A percentile compares a stretch with the other conserved stretches of the same genome.
These are phyloP conservation scores for Callyntrura guangdongensis DNA, from an alignment of 2,888 invertebrate genomes.

Conservation along the genomic window DNA sequence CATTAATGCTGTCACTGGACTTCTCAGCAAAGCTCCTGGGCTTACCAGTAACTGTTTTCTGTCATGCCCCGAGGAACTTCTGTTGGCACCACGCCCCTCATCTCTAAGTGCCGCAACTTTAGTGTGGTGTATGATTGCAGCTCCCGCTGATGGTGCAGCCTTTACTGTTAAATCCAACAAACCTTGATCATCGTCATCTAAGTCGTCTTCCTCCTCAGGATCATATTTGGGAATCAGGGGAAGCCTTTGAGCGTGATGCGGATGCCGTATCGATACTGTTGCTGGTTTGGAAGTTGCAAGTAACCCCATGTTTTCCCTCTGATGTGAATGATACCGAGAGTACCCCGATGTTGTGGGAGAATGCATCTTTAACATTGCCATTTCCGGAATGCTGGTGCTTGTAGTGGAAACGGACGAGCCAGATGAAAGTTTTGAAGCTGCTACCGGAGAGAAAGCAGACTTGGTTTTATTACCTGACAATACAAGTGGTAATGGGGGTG, in stretches of 20 bases:
- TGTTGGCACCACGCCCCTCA: background rate
- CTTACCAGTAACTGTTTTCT: constrained; percentile 52
- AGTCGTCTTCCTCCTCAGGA: constrained; percentile 45
- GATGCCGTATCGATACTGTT: background rate
- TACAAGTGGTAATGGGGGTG: constrained; percentile 75
- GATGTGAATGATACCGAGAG: constrained; percentile 57
- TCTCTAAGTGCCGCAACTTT: background rate
- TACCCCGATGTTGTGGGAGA: constrained; percentile 69
- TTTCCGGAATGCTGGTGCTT: constrained; percentile 51
- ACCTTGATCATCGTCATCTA: constrained; percentile 58
- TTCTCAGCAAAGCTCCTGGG: constrained; percentile 67
- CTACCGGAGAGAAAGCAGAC: constrained; percentile 84
- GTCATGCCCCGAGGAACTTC: background rate
- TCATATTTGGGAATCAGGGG: constrained; percentile 48
- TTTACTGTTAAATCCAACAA: constrained; percentile 91
- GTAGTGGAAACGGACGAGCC: background rate
- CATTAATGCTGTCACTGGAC: constrained; percentile 69
- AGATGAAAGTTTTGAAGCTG: constrained; percentile 72
- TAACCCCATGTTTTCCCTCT: constrained; percentile 69
- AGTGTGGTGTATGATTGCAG: constrained; percentile 88
- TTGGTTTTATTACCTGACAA: constrained; percentile 75
- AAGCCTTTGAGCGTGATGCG: constrained; percentile 18
- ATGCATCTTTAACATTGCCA: constrained; percentile 81
- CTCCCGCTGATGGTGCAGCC: constrained; percentile 88
- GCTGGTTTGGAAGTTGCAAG: constrained; percentile 17